Evolutionary conservation across 64 coral and sea anemone species (phyloP).

Genomic region (Catalaphyllia jardinei): DNA sequence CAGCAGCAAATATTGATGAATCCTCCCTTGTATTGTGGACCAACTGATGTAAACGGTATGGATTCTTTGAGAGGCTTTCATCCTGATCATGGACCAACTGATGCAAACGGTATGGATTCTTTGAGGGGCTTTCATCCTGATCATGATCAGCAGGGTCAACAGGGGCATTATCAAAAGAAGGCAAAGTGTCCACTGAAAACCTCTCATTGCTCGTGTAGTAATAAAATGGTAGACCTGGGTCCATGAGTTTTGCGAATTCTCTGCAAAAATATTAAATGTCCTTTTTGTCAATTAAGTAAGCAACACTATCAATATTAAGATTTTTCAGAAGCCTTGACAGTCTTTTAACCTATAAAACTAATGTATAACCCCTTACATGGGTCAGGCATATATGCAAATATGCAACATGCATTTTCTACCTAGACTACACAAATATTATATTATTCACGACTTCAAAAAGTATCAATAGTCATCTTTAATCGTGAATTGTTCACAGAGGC

Average conservation of each 20-base stretch:
- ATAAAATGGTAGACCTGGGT: slow-evolving; percentile 41
- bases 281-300: too few relatives aligned
- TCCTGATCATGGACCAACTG: slow-evolving; percentile 9
- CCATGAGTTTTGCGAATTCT: slow-evolving; percentile 55
- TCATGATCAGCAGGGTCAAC: too few relatives aligned
- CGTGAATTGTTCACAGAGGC: too few relatives aligned
- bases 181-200: background rate
- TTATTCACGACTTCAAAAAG: too few relatives aligned
- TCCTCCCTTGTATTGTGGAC: slow-evolving; percentile 8
- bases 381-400: too few relatives aligned
- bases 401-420: too few relatives aligned
- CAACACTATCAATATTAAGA: background rate
- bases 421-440: too few relatives aligned
- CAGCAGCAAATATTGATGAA: slow-evolving; percentile 35
- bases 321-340: too few relatives aligned
- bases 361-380: too few relatives aligned
- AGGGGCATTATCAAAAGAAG: slow-evolving; percentile 5
- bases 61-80: background rate
- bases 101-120: slow-evolving; percentile 14
- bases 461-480: too few relatives aligned
- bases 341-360: too few relatives aligned
- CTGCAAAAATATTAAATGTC: slow-evolving; percentile 18
- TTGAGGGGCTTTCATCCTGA: background rate
- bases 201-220: slow-evolving; percentile 45
- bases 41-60: slow-evolving; percentile 3